Percentiles rank a stretch among this genome's conserved stretches.
These are phyloP conservation scores for Saxidomus purpurata DNA, from an alignment of 1,140 invertebrate genomes.

Conservation along the genomic window DNA sequence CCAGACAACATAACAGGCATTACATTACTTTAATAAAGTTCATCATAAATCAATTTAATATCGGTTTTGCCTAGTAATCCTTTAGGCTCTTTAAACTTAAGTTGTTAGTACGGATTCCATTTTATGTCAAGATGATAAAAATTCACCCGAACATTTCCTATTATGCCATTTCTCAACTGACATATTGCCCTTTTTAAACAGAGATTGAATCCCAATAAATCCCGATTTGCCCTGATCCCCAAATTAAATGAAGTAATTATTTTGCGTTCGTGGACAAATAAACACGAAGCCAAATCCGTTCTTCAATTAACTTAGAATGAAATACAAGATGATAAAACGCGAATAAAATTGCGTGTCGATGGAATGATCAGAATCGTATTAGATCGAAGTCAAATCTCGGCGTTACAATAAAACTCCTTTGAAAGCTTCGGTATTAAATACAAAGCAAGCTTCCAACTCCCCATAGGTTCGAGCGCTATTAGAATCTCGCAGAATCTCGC, in stretches of 20 bases:
- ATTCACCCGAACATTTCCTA: background rate
- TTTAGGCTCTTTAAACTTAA: conserved; percentile 19
- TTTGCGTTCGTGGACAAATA: conserved; percentile 52
- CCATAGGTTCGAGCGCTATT: conserved; percentile 47
- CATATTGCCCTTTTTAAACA: conserved; percentile 54
- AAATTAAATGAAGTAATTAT: conserved; percentile 65
- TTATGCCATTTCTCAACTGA: conserved; percentile 18
- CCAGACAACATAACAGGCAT: background rate
- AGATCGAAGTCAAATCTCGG: conserved; percentile 58
- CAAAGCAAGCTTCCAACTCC: conserved; percentile 52
- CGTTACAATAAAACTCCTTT: conserved; percentile 50
- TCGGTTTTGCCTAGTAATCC: background rate
- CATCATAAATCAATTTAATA: conserved; percentile 14
- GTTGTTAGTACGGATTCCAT: conserved; percentile 31
- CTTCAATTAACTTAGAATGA: conserved; percentile 65
- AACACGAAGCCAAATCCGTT: conserved; percentile 41
- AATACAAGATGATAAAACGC: conserved; percentile 64
- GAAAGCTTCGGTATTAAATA: conserved; percentile 59
- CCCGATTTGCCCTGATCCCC: conserved; percentile 40
- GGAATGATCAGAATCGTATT: background rate
- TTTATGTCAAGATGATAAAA: conserved; percentile 10
- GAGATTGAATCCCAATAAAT: conserved; percentile 62
- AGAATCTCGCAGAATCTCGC: conserved; percentile 31
- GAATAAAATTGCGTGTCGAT: conserved; percentile 60
- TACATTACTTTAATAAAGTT: background rate